phyloP scores from a whole-genome alignment of 2,888 invertebrate genomes.

The Philaethria dido region DNA sequence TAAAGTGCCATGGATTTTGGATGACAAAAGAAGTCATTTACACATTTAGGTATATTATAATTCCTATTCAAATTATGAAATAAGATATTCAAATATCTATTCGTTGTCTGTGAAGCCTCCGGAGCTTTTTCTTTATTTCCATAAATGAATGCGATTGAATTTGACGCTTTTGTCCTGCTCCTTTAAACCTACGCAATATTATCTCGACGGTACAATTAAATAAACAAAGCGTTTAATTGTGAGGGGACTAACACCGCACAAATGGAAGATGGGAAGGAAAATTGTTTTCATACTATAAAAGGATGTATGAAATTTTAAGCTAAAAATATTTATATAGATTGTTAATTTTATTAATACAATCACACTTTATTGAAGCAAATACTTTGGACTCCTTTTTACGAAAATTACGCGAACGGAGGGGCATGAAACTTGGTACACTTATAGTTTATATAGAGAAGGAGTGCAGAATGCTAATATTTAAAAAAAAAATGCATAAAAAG shows the following conservation, averaged over 20 bases:
- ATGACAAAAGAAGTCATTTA: neutral
- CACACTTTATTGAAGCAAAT: too few species aligned
- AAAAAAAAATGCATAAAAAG: too few species aligned
- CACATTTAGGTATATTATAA: neutral
- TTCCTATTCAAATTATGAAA: neutral
- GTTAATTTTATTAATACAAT: constrained; percentile 1
- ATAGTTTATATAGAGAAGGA: too few species aligned
- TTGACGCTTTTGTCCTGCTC: constrained; percentile 35
- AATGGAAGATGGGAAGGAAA: constrained; percentile 10
- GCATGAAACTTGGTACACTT: too few species aligned
- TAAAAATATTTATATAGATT: neutral
- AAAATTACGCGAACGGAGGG: too few species aligned
- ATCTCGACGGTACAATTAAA: constrained; percentile 43
- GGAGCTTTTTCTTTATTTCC: constrained; percentile 16
- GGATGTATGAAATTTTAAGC: neutral
- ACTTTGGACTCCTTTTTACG: too few species aligned
- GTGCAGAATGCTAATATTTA: too few species aligned
- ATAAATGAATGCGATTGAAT: constrained; percentile 41
- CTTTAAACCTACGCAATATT: constrained; percentile 37
- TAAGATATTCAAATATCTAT: constrained; percentile 9
- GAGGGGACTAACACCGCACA: constrained; percentile 12
- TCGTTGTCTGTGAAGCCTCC: neutral
- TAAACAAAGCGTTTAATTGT: constrained; percentile 43
- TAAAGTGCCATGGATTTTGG: neutral
- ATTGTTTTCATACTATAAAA: constrained; percentile 13